phyloP scores from a whole-genome alignment of 1,140 invertebrate genomes.

The Aphaenogaster rudis region DNA sequence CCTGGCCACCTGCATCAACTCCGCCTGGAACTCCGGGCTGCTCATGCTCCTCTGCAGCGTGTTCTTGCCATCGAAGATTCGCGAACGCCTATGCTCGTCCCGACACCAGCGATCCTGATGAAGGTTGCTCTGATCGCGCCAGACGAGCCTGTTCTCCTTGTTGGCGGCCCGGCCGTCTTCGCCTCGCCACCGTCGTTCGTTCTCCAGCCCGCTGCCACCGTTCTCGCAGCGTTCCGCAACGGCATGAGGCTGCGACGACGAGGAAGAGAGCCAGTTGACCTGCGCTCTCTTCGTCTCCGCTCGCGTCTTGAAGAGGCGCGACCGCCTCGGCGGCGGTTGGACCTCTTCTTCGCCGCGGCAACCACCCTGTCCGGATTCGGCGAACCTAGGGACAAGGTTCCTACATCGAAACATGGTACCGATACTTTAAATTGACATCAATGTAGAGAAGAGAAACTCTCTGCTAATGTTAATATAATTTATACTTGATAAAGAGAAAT shows the following conservation, averaged over 20 bases:
- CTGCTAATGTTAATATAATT: neutral
- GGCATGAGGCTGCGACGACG: slow-evolving; percentile 30
- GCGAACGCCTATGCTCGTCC: slow-evolving; percentile 63
- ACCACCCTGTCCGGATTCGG: slow-evolving; percentile 77
- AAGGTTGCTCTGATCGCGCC: slow-evolving; percentile 30
- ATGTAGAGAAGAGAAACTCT: neutral
- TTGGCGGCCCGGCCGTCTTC: slow-evolving; percentile 14
- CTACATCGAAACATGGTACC: slow-evolving; percentile 1
- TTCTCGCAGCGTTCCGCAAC: slow-evolving; percentile 58
- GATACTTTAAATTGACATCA: neutral
- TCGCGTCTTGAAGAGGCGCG: slow-evolving; percentile 91
- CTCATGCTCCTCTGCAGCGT: slow-evolving; percentile 88
- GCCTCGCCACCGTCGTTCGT: slow-evolving; percentile 65
- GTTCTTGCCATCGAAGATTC: slow-evolving; percentile 78
- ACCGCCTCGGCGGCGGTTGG: slow-evolving; percentile 87
- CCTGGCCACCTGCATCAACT: slow-evolving; percentile 90
- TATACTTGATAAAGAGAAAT: neutral
- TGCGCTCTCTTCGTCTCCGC: slow-evolving; percentile 89
- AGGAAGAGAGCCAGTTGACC: slow-evolving; percentile 73
- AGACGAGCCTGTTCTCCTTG: slow-evolving; percentile 47
- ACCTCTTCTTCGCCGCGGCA: slow-evolving; percentile 72
- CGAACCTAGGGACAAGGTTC: slow-evolving; percentile 42
- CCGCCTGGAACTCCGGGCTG: slow-evolving; percentile 90
- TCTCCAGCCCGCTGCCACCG: slow-evolving; percentile 39
- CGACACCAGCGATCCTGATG: slow-evolving; percentile 58